phyloP scores from a whole-genome alignment of 2,113 vertebrate genomes.

The Microtus pennsylvanicus region DNA sequence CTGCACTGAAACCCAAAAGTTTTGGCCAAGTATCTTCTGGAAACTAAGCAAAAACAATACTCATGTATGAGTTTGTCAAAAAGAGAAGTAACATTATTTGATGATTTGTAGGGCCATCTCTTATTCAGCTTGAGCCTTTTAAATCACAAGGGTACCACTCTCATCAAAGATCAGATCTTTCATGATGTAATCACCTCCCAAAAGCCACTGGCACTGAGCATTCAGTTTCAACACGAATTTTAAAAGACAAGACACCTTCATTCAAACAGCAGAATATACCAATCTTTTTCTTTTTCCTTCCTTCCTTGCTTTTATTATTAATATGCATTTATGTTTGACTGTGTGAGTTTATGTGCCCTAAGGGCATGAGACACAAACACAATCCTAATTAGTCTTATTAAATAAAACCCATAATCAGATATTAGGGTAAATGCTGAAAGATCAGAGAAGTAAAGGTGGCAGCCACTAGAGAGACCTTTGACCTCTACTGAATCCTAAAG shows the following conservation, averaged over 20 bases:
- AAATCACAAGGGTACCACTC: background rate
- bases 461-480: too few species aligned
- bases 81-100: background rate
- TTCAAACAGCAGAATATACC: background rate
- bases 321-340: background rate
- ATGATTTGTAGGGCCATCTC: background rate
- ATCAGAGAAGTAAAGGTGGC: too few species aligned
- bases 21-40: background rate
- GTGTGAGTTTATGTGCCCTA: background rate
- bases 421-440: too few species aligned
- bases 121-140: background rate
- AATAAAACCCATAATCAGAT: too few species aligned
- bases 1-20: background rate
- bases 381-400: too few species aligned
- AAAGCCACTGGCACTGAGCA: background rate
- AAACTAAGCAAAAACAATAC: background rate
- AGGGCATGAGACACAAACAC: background rate
- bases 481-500: too few species aligned
- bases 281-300: background rate
- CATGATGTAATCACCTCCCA: background rate
- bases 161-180: background rate
- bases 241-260: background rate
- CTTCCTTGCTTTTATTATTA: too few species aligned
- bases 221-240: background rate
- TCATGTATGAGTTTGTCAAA: background rate